Evolutionary conservation across 1,140 invertebrate genomes (phyloP), one percentile per base, ranked within the genome.

Genomic region (Drosophila truncata): DNA sequence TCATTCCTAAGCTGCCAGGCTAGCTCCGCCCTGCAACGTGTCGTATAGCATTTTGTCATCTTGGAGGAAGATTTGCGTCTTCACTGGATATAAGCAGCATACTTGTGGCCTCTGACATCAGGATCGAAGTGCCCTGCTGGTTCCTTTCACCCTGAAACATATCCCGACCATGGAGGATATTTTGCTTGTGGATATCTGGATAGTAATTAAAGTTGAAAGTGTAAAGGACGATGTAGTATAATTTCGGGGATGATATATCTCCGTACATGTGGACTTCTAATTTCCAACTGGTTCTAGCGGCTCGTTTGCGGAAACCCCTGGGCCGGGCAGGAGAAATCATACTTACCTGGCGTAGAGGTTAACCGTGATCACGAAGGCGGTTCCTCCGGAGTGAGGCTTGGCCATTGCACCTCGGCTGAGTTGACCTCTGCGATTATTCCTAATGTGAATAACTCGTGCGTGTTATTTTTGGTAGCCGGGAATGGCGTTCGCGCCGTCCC

Each of bases 331-430:
- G 14, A 33, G 0, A 83, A 92, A 91, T 88, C 93, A 94, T 94
- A 94, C 93, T 94, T 94, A 94, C 93, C 93, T 94, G 93, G 93
- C 93, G 93, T 92, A 93, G 95, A 94, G 94, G 93, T 93, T 93
- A 88, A 95, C 94, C 94, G 92, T 95, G 95, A 95, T 95, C 95
- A 95, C 58, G 80, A 95, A 95, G 95, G 94, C 93, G 94, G 94
- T 95, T 94, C 93, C 94, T 94, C 94, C 94, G 94, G 94, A 93
- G 93, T 80, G 92, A 44, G 42, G 42, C 42, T 44, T 23, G 20
- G 42, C 42, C 42, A 44, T 44, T 44, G 42, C 42, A 44, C 91
- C 66, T 62, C 91, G 91, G 91, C 73, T 92, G 88, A 91, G 91
- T 92, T 92, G 91, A 92, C 91, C 91, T 91, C 70, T 91, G 91